Evolutionary conservation across 1,140 invertebrate genomes (phyloP).

Genomic region (Neodiprion pinetum): DNA sequence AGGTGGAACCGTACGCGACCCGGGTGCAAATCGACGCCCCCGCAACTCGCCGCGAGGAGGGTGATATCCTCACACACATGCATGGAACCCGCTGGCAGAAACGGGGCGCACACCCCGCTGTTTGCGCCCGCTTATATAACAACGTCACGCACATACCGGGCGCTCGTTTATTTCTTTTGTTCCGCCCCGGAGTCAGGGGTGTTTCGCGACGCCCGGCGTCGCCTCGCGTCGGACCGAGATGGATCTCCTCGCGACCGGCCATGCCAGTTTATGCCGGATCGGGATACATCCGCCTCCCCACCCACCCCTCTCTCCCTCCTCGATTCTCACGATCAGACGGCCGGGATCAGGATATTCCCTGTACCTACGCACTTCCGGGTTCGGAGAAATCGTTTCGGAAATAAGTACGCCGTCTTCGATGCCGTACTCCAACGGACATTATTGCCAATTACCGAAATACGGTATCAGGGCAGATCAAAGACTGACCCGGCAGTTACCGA

Average conservation of each 20-base stretch:
- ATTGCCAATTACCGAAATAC: too few species aligned
- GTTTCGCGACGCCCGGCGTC: slow-evolving; percentile 10
- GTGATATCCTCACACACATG: too few species aligned
- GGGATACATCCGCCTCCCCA: neutral
- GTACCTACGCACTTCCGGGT: too few species aligned
- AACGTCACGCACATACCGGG: slow-evolving; percentile 57
- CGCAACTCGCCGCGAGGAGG: too few species aligned
- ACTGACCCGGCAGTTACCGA: too few species aligned
- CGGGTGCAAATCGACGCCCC: neutral
- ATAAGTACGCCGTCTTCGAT: too few species aligned
- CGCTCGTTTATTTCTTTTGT: slow-evolving; percentile 62
- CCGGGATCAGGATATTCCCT: too few species aligned
- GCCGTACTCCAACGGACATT: too few species aligned
- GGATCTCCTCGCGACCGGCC: neutral
- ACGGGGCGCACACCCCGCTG: slow-evolving; percentile 30
- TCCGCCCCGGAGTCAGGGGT: slow-evolving; percentile 54
- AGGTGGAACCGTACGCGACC: slow-evolving; percentile 8
- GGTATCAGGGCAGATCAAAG: too few species aligned
- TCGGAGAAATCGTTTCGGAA: too few species aligned
- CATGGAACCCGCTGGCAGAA: neutral
- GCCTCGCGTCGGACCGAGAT: neutral
- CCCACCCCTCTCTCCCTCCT: neutral
- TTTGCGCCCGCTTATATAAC: slow-evolving; percentile 53
- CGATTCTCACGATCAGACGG: neutral
- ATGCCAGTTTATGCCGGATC: neutral